phyloP scores from a whole-genome alignment of 1,140 invertebrate genomes.

The Bombus sylvicola region DNA sequence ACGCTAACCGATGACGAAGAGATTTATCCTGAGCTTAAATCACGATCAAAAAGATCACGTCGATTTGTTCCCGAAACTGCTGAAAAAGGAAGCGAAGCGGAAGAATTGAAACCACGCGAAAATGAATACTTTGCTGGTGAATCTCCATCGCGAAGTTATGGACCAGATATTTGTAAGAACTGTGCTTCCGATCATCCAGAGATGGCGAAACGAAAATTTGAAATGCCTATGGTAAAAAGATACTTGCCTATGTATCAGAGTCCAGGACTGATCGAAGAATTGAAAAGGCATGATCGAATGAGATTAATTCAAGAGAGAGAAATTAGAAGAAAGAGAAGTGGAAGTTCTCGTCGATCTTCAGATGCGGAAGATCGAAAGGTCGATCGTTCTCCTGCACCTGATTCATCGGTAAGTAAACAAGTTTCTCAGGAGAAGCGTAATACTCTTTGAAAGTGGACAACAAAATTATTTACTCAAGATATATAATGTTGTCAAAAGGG shows the following conservation, averaged over 20 bases:
- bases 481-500: too few relatives aligned
- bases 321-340: constrained; percentile 21
- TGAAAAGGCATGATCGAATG: constrained; percentile 64
- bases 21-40: not conserved
- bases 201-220: not conserved
- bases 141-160: not conserved
- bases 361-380: not conserved
- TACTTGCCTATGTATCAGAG: constrained; percentile 64
- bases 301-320: constrained; percentile 64
- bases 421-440: not conserved
- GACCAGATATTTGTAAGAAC: not conserved
- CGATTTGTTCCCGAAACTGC: not conserved
- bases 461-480: too few relatives aligned
- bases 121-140: not conserved
- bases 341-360: constrained; percentile 2
- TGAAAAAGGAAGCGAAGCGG: not conserved
- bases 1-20: constrained; percentile 17
- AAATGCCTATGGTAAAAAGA: constrained; percentile 53
- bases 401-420: constrained; percentile 9
- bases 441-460: too few relatives aligned
- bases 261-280: constrained; percentile 65
- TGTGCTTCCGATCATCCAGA: not conserved
- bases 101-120: not conserved
- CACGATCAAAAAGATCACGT: not conserved
- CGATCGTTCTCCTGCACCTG: not conserved